These are phyloP conservation scores for Eulithis prunata DNA, from an alignment of 2,888 invertebrate genomes.

Conservation along the genomic window DNA sequence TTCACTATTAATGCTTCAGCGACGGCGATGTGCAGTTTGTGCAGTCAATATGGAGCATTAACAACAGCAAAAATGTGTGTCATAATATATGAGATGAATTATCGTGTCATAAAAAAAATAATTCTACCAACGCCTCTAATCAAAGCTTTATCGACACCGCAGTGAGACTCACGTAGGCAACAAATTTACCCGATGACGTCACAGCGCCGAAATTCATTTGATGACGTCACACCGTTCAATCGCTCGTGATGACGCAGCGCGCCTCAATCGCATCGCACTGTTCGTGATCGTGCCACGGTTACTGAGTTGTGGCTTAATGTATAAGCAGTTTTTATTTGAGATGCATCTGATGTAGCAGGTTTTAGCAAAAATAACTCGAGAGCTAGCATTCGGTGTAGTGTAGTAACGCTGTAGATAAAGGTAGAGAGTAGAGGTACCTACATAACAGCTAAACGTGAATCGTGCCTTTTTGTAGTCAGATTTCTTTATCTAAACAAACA, in stretches of 20 bases:
- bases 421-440: too few relatives aligned
- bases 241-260: constrained; percentile 35
- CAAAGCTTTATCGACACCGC: constrained; percentile 1
- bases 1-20: too few relatives aligned
- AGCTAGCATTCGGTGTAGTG: neutral
- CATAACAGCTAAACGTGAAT: too few relatives aligned
- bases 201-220: constrained; percentile 26
- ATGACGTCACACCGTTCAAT: constrained; percentile 33
- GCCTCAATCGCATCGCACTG: constrained; percentile 29
- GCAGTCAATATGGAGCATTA: too few relatives aligned
- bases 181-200: constrained; percentile 31
- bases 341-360: neutral
- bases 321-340: constrained; percentile 1
- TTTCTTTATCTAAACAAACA: too few relatives aligned
- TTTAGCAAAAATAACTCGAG: neutral
- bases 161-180: constrained; percentile 5
- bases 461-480: too few relatives aligned
- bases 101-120: neutral
- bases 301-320: neutral
- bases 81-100: too few relatives aligned
- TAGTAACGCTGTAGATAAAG: too few relatives aligned
- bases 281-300: constrained; percentile 7
- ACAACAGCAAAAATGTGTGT: too few relatives aligned
- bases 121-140: constrained; percentile 5
- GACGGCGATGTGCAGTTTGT: too few relatives aligned